Evolutionary conservation across 2,888 invertebrate genomes (phyloP).

Genomic region (Torymus aiolomorphi): DNA sequence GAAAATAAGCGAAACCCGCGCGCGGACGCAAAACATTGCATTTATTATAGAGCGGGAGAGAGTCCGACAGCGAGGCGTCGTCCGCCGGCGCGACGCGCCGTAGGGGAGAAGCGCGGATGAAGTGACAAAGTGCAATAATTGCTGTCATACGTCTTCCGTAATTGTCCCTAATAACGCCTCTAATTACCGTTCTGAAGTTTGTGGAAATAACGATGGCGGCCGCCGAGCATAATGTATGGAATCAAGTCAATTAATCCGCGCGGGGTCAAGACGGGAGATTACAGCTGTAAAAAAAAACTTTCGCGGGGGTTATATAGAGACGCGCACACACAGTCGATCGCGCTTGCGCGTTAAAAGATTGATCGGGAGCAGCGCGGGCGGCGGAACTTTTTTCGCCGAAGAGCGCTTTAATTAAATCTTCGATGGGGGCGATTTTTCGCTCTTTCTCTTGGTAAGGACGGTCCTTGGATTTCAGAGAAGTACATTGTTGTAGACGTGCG

Average conservation of each 20-base stretch:
- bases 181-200: constrained; percentile 57
- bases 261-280: constrained; percentile 32
- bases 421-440: background rate
- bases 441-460: background rate
- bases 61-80: constrained; percentile 28
- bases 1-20: constrained; percentile 38
- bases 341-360: too few species aligned
- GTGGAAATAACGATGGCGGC: constrained; percentile 53
- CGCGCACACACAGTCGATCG: too few species aligned
- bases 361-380: too few species aligned
- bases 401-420: background rate
- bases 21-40: constrained; percentile 48
- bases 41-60: constrained; percentile 45
- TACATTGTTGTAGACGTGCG: constrained; percentile 6
- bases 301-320: too few species aligned
- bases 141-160: constrained; percentile 56
- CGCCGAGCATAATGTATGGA: constrained; percentile 33
- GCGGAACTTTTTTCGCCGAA: background rate
- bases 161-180: constrained; percentile 57
- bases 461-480: background rate
- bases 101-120: constrained; percentile 51
- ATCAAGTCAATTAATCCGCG: constrained; percentile 52
- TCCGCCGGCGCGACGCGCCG: background rate
- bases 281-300: background rate
- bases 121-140: constrained; percentile 58